Base-by-base conservation (phyloP, 2,113 vertebrate species). In the Dermatemys mawii region DNA sequence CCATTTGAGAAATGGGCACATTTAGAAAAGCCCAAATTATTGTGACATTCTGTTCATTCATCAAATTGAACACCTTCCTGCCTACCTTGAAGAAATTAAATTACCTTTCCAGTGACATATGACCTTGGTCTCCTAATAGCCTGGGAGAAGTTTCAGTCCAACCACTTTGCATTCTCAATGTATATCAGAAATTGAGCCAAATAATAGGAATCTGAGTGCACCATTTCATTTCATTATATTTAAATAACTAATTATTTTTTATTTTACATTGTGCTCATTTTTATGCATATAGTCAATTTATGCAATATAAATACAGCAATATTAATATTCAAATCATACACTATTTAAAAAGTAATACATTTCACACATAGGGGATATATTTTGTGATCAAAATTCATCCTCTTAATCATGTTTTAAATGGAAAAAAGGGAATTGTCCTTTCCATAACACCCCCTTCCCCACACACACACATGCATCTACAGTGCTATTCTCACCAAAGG, bases 331-430 rank as follows among this genome's bases (percentile, higher is more conserved):
- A 96, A 93, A 96, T 90, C 67, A 84, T 84, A 93, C 73, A 38
- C 63, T 89, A 89, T 85, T 93, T 93, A 83, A 94, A 94, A 95
- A 96, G 87, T 63, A 92, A 2, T 93, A 29, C 83, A 87, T 96
- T 93, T 84, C 91, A 94, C 84, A 91, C 96, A 91, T 86, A 63
- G 79, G 35, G 93, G 94, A 93, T 89, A 80, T 91, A 89, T 94
- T 96, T 92, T 95, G 78, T 80, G 81, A 60, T 95, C 55, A 78
- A 55, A 86, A 93, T 89, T 95, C 63, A 83, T 94, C 88, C 76
- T 95, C 90, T 78, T 95, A 95, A 87, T 87, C 93, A 87, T 78
- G 92, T 8, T 84, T 91, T 92, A 93, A 93, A 92, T 79, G 51
- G 57, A 63, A 92, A 83, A 84, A 87, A 87, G 90, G 19, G 63